Base-by-base conservation (phyloP, 2,797 vertebrate genomes). In the Rousettus madagascariensis region DNA sequence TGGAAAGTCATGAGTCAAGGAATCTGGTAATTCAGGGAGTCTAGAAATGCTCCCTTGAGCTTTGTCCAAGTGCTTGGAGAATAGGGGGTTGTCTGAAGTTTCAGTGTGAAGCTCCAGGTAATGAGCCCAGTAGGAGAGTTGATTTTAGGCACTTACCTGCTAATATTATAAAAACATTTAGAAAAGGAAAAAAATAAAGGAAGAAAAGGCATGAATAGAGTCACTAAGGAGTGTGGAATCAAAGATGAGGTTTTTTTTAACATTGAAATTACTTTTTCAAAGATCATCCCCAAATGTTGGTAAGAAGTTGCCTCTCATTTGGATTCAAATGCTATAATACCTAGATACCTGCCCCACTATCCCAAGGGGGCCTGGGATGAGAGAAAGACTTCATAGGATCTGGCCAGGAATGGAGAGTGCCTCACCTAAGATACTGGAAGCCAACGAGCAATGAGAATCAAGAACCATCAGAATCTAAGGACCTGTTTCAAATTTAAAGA, bases 1-100 rank as follows among this genome's bases (percentile, higher is more conserved):
- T 79, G 84, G n/a, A 66, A 90, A 95, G 53, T 78, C 63, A 33
- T 57, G 85, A 96, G 17, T 97, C 95, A 63, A 30, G 30, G 65
- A 74, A 66, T 87, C 33, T 20, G 28, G 0, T 2, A 26, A 28
- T 59, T 84, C 22, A 65, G 1, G 82, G 12, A 15, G 8, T 78
- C 24, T 55, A 0, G 0, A 16, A 79, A 46, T 16, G 4, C 19
- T 33, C 38, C 7, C 1, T 0, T 41, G 68, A 90, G 43, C 11
- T 83, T 78, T 75, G 12, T 49, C 33, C 49, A 87, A 85, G 43
- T 90, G 79, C 55, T 90, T 30, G 69, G 12, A 26, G 11, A 10
- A 49, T 57, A 26, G 51, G 24, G 36, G 7, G 15, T 0, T 43
- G 3, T 41, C 49, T 51, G 24, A 24, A 24, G 51, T 0, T 16